Conservation (phyloP, 2,888 invertebrate genomes). For the Erebia aethiops region DNA sequence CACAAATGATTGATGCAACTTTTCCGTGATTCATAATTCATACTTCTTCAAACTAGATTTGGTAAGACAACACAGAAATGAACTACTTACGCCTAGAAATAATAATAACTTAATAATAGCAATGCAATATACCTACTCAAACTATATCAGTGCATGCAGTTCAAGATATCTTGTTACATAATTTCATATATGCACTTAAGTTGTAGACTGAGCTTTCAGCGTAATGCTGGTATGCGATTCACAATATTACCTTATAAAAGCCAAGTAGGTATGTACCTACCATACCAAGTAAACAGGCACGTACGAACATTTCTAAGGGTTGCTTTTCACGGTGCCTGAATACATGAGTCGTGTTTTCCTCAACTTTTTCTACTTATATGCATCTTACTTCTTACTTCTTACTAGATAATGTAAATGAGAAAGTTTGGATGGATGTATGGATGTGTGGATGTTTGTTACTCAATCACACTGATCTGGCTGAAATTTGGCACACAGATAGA, state of each 20-base stretch:
- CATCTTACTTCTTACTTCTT: too few species aligned
- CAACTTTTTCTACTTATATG: too few species aligned
- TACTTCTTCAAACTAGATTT: too few species aligned
- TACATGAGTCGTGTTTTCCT: neutral
- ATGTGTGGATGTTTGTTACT: too few species aligned
- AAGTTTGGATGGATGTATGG: too few species aligned
- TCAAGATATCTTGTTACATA: neutral
- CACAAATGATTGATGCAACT: too few species aligned
- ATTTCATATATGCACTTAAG: slow-evolving; percentile 22
- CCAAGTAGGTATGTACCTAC: neutral
- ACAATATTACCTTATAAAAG: slow-evolving; percentile 32
- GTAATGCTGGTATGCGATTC: slow-evolving; percentile 20
- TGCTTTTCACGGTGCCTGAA: neutral
- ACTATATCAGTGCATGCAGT: neutral
- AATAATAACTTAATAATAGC: neutral
- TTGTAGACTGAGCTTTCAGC: slow-evolving; percentile 18
- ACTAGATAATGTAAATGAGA: too few species aligned
- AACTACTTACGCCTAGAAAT: too few species aligned
- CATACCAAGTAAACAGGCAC: slow-evolving; percentile 21
- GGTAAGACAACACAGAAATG: too few species aligned
- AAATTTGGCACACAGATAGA: too few species aligned
- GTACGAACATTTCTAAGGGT: slow-evolving; percentile 6
- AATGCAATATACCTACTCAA: neutral
- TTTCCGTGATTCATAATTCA: too few species aligned
- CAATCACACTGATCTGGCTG: too few species aligned